A percentile compares a stretch with the other conserved stretches of the same genome.
Conservation (phyloP, 1,140 invertebrate species). For the Drosophila nebulosa region DNA sequence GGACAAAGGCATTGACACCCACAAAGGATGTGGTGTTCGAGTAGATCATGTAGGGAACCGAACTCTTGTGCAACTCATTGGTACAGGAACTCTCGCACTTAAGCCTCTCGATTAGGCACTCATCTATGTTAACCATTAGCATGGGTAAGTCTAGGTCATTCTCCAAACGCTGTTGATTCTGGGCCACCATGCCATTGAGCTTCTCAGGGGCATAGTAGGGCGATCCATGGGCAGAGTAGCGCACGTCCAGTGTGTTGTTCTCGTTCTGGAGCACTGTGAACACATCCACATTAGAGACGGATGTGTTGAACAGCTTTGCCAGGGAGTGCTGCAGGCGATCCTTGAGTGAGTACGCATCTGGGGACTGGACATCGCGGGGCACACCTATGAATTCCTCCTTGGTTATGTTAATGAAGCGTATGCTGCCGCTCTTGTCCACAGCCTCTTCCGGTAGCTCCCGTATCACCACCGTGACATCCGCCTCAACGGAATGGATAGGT, state of each 20-base stretch:
- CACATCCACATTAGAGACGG: slow-evolving; percentile 92
- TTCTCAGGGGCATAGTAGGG: slow-evolving; percentile 94
- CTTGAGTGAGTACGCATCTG: slow-evolving; percentile 86
- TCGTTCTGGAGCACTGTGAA: slow-evolving; percentile 91
- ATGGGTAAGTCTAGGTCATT: slow-evolving; percentile 87
- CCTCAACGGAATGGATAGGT: slow-evolving; percentile 85
- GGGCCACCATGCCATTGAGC: slow-evolving; percentile 89
- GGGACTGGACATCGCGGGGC: slow-evolving; percentile 82
- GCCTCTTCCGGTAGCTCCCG: slow-evolving; percentile 94
- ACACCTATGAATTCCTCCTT: slow-evolving; percentile 91
- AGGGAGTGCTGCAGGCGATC: slow-evolving; percentile 87
- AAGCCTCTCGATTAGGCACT: slow-evolving; percentile 89
- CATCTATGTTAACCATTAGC: slow-evolving; percentile 92
- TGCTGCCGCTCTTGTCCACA: slow-evolving; percentile 93
- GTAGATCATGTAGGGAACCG: slow-evolving; percentile 89
- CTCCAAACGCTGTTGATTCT: slow-evolving; percentile 87
- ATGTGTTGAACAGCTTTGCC: slow-evolving; percentile 88
- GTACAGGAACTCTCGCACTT: slow-evolving; percentile 88
- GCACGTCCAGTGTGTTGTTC: slow-evolving; percentile 87
- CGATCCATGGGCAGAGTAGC: slow-evolving; percentile 95
- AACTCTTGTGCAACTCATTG: slow-evolving; percentile 87
- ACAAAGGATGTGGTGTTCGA: slow-evolving; percentile 95
- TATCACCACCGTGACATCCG: slow-evolving; percentile 91
- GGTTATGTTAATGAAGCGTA: slow-evolving; percentile 90
- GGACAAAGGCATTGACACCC: slow-evolving; percentile 90